These are phyloP conservation scores for Tapirus terrestris DNA, from an alignment of 2,113 vertebrate genomes.

Conservation along the genomic window DNA sequence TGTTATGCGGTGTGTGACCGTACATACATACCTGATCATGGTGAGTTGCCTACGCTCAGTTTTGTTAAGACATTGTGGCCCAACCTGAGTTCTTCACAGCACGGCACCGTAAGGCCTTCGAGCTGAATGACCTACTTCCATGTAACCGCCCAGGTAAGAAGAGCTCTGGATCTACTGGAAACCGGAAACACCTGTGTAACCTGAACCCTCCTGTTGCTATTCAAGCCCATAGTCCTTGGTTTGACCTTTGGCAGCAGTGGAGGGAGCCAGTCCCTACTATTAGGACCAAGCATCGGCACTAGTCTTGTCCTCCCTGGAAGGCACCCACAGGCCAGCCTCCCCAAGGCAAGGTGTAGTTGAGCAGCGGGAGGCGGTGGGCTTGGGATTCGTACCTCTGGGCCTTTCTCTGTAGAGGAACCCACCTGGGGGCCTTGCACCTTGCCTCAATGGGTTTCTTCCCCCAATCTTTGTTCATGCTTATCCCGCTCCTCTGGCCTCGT, in stretches of 20 bases:
- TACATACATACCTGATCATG: neutral
- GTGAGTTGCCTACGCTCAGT: neutral
- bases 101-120: accelerated
- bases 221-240: neutral
- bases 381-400: accelerated
- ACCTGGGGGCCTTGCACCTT: neutral
- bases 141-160: neutral
- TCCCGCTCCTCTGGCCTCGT: no score
- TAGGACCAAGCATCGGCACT: neutral
- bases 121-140: neutral
- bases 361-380: accelerated
- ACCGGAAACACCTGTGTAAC: neutral
- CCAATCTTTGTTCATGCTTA: neutral
- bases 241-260: neutral
- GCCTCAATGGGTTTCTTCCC: neutral
- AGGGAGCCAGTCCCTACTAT: neutral
- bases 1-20: no score
- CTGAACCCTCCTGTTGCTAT: neutral
- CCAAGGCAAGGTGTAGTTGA: neutral
- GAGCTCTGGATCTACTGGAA: neutral
- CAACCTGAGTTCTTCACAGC: neutral
- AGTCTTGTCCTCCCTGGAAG: no score
- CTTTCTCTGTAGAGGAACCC: neutral
- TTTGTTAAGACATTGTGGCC: neutral
- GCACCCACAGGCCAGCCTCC: neutral